A percentile compares a stretch with the other conserved stretches of the same genome.
Evolutionary conservation across 2,113 vertebrate species (phyloP).

Genomic region (Tyto alba): DNA sequence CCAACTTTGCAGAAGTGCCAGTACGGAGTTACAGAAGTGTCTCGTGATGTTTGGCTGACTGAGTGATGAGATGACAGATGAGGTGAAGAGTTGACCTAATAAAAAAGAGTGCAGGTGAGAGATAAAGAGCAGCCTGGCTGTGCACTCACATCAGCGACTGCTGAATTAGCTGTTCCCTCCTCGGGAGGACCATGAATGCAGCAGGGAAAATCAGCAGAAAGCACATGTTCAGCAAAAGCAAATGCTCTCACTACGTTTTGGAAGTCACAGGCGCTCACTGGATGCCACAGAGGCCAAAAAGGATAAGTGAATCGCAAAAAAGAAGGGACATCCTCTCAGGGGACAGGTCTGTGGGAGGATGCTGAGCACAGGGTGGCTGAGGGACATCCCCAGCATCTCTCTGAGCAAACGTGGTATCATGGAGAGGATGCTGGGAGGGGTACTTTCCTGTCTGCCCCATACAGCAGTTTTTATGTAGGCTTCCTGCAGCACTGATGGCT

Average conservation of each 20-base stretch:
- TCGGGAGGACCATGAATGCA: accelerated
- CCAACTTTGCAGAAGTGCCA: neutral
- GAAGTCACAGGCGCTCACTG: neutral
- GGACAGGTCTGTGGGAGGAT: neutral
- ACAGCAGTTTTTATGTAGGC: neutral
- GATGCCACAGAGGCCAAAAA: neutral
- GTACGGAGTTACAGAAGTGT: neutral
- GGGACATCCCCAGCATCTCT: neutral
- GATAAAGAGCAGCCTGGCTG: neutral
- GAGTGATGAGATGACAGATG: neutral
- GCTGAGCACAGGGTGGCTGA: accelerated
- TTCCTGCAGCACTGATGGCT: neutral
- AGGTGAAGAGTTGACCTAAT: neutral
- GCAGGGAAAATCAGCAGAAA: neutral
- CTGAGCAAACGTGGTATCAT: neutral
- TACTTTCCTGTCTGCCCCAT: neutral
- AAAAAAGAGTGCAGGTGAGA: neutral
- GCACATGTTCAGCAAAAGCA: neutral
- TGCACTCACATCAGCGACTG: neutral
- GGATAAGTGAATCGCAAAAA: neutral
- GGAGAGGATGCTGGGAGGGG: neutral
- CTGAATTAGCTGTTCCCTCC: neutral
- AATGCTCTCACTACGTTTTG: neutral
- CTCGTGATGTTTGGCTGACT: neutral
- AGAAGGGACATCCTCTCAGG: neutral